Conservation (phyloP, 37 sponge, comb jelly and placozoan species). For the Beroe ovata region DNA sequence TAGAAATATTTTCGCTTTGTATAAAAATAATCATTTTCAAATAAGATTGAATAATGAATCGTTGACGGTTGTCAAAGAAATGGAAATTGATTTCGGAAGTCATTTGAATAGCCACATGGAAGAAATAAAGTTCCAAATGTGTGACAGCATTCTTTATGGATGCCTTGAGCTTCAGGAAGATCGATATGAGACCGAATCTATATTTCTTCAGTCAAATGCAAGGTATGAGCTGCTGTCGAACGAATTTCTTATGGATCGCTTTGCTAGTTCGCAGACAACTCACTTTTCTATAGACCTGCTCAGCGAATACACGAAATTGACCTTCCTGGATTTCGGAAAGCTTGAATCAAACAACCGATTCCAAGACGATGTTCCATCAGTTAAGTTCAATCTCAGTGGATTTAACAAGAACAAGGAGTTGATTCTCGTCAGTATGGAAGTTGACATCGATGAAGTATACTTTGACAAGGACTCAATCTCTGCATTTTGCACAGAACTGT, state of each 20-base stretch:
- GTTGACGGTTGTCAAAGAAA: neutral
- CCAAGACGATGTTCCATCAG: neutral
- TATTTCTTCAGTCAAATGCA: neutral
- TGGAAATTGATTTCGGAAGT: neutral
- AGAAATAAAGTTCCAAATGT: neutral
- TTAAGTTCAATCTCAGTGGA: neutral
- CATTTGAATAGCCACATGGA: neutral
- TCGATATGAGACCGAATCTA: neutral
- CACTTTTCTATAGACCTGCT: neutral
- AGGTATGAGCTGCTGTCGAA: neutral
- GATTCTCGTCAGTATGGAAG: neutral
- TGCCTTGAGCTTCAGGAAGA: neutral
- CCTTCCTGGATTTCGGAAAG: neutral
- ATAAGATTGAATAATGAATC: neutral
- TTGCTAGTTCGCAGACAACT: neutral
- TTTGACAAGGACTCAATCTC: neutral
- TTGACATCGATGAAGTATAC: neutral
- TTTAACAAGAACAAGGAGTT: neutral
- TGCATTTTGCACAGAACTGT: neutral
- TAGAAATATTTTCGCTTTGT: neutral
- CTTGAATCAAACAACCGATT: neutral
- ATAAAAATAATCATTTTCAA: neutral
- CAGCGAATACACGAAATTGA: neutral
- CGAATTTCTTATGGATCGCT: neutral
- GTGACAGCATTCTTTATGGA: constrained; percentile 13